phyloP scores from a whole-genome alignment of 2,113 vertebrate species.

The Oreotrochilus melanogaster region DNA sequence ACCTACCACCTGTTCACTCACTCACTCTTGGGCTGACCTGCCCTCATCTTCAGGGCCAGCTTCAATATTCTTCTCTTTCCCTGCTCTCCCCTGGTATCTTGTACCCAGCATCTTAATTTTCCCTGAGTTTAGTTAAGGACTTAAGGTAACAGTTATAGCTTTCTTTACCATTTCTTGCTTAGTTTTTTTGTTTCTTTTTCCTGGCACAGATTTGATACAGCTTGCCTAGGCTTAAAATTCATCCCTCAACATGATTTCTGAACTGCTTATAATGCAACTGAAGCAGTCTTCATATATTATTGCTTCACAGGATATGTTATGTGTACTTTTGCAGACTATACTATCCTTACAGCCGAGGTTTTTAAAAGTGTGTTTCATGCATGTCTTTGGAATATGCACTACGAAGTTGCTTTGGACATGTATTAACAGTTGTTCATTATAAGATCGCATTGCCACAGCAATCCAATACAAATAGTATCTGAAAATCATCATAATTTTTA shows the following conservation, averaged over 20 bases:
- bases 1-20: constrained; percentile 49
- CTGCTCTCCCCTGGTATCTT: not conserved
- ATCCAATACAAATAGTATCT: not conserved
- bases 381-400: not conserved
- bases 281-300: not conserved
- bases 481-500: not conserved
- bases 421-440: not conserved
- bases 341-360: not conserved
- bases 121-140: not conserved
- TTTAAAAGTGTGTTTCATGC: constrained; percentile 3
- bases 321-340: not conserved
- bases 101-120: not conserved
- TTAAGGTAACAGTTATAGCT: not conserved
- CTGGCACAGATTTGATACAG: not conserved
- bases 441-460: not conserved
- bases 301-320: not conserved
- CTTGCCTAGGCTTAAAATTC: not conserved
- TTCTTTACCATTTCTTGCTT: not conserved
- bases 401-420: not conserved
- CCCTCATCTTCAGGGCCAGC: not conserved
- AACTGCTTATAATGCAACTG: not conserved
- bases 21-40: constrained; percentile 9
- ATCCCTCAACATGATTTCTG: not conserved
- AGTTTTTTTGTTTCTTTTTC: not conserved
- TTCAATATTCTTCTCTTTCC: not conserved